A percentile compares a stretch with the other conserved stretches of the same genome.
Conservation (phyloP, 2,797 vertebrate genomes). For the Labeo calbasu region DNA sequence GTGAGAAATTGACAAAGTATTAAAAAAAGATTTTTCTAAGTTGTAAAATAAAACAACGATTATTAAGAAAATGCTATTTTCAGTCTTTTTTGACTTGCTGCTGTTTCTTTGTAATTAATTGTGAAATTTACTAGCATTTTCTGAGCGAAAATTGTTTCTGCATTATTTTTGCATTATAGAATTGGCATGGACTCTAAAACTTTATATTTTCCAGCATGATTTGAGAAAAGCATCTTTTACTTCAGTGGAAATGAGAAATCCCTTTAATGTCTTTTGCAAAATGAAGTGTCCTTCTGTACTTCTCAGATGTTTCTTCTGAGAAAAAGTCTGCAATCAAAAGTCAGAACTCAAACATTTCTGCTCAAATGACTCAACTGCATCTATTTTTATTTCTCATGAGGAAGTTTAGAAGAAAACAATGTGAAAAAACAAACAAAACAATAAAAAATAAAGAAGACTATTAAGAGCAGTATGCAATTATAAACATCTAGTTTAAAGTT, state of each 20-base stretch:
- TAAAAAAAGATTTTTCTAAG: too few species aligned
- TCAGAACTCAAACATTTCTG: neutral
- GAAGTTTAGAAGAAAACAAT: neutral
- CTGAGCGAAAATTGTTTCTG: neutral
- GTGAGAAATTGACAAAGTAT: neutral
- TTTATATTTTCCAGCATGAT: neutral
- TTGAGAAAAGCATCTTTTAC: neutral
- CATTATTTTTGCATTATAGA: neutral
- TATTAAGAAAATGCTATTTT: too few species aligned
- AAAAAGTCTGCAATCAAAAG: neutral
- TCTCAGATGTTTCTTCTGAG: neutral
- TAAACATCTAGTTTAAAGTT: too few species aligned
- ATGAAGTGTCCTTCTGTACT: neutral
- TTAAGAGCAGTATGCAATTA: too few species aligned
- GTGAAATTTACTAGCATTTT: neutral
- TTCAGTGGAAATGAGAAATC: neutral
- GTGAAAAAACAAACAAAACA: slow-evolving; percentile 59
- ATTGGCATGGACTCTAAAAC: neutral
- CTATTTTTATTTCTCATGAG: neutral
- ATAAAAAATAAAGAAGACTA: too few species aligned
- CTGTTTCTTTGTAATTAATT: neutral
- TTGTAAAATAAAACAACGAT: too few species aligned
- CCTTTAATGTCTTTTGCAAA: neutral
- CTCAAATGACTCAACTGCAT: neutral
- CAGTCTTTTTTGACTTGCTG: too few species aligned